These are phyloP conservation scores for Drosophila murphyi DNA, from an alignment of 1,140 invertebrate genomes.

Conservation along the genomic window DNA sequence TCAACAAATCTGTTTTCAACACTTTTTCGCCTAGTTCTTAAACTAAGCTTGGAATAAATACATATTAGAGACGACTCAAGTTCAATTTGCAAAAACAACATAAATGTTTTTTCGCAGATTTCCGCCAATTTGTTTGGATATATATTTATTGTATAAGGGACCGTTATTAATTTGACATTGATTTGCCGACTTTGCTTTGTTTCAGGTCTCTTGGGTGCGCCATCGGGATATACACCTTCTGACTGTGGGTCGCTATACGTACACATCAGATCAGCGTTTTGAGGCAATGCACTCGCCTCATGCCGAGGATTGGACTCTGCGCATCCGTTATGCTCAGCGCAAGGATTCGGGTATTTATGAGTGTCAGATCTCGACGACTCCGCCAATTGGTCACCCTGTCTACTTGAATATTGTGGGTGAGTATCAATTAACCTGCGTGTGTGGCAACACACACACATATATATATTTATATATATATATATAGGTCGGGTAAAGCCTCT, in stretches of 20 bases:
- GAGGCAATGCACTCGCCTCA: slow-evolving; percentile 91
- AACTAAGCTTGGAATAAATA: no score
- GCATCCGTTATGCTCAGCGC: slow-evolving; percentile 90
- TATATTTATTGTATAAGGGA: no score
- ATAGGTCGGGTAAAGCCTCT: neutral
- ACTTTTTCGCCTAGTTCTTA: no score
- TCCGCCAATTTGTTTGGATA: no score
- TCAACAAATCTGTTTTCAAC: no score
- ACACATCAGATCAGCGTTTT: slow-evolving; percentile 93
- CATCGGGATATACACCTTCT: slow-evolving; percentile 93
- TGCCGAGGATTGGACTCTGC: slow-evolving; percentile 91
- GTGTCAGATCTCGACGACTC: slow-evolving; percentile 94
- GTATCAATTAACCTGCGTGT: slow-evolving; percentile 76
- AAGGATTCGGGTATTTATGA: slow-evolving; percentile 93
- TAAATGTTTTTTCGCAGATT: no score
- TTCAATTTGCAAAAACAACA: no score
- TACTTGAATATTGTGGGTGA: slow-evolving; percentile 92
- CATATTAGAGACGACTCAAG: no score
- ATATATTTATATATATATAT: no score
- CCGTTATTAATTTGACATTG: no score
- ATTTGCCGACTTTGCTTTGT: neutral
- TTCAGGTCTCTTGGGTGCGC: slow-evolving; percentile 94
- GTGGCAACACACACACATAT: neutral
- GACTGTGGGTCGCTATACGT: slow-evolving; percentile 93
- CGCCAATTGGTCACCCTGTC: slow-evolving; percentile 91